A percentile compares a stretch with the other conserved stretches of the same genome.
These are phyloP conservation scores for Mirounga angustirostris DNA, from an alignment of 2,113 vertebrate species.

Conservation along the genomic window DNA sequence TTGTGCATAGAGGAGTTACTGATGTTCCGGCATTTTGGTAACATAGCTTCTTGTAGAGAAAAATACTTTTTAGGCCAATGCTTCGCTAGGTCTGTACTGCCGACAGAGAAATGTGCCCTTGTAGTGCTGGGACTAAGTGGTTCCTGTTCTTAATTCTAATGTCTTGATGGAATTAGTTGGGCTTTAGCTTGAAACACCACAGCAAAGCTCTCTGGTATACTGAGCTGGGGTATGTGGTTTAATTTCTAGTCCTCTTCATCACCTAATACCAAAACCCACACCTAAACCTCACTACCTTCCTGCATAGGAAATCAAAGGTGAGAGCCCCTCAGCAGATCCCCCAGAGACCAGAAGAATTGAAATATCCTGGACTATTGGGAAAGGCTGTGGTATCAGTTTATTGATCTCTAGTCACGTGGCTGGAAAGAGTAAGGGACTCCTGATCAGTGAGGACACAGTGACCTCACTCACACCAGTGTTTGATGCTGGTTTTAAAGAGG, in stretches of 20 bases:
- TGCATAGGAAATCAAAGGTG: background rate
- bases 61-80: background rate
- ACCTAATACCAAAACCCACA: background rate
- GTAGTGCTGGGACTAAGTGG: background rate
- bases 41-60: background rate
- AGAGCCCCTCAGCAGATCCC: background rate
- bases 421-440: background rate
- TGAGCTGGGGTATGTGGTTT: background rate
- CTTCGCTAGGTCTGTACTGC: background rate
- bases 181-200: background rate
- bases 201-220: background rate
- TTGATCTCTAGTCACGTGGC: background rate
- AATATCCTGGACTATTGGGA: background rate
- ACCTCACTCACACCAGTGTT: background rate
- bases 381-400: background rate
- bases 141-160: background rate
- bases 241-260: slow-evolving; percentile 18
- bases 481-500: slow-evolving; percentile 24
- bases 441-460: background rate
- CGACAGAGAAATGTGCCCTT: background rate
- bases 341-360: background rate
- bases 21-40: background rate
- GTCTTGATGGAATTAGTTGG: background rate
- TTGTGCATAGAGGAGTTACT: slow-evolving; percentile 27
- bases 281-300: background rate